These are phyloP conservation scores for Athripsodes cinereus DNA, from an alignment of 2,888 invertebrate species.

Conservation along the genomic window DNA sequence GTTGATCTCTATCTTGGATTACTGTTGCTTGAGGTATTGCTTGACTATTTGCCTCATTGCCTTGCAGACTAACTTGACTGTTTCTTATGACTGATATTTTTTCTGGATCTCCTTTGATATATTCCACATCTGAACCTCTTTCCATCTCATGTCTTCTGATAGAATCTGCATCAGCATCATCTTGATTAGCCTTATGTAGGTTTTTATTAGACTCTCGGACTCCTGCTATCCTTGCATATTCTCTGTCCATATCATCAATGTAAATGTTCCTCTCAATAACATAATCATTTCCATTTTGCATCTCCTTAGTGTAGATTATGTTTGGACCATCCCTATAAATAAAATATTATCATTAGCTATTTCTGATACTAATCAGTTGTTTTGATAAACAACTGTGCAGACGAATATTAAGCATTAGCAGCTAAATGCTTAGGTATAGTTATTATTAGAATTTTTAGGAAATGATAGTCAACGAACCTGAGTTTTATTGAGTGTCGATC, in stretches of 20 bases:
- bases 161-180: conserved; percentile 64
- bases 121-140: conserved; percentile 62
- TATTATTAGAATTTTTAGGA: too few relatives aligned
- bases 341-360: neutral
- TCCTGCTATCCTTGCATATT: conserved; percentile 48
- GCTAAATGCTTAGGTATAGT: too few relatives aligned
- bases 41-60: conserved; percentile 37
- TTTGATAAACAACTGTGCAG: too few relatives aligned
- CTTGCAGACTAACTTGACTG: conserved; percentile 29
- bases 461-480: too few relatives aligned
- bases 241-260: conserved; percentile 54
- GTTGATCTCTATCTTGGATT: conserved; percentile 57
- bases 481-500: conserved; percentile 29
- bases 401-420: too few relatives aligned
- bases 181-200: conserved; percentile 34
- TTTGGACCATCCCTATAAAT: conserved; percentile 49
- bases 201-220: conserved; percentile 41
- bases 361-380: too few relatives aligned
- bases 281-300: conserved; percentile 47
- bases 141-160: conserved; percentile 72
- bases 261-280: conserved; percentile 50
- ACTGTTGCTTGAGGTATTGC: conserved; percentile 37
- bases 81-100: conserved; percentile 29
- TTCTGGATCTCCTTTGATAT: conserved; percentile 41
- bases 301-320: conserved; percentile 51